phyloP scores from a whole-genome alignment of 2,888 invertebrate species.

The Tenthredo notha region DNA sequence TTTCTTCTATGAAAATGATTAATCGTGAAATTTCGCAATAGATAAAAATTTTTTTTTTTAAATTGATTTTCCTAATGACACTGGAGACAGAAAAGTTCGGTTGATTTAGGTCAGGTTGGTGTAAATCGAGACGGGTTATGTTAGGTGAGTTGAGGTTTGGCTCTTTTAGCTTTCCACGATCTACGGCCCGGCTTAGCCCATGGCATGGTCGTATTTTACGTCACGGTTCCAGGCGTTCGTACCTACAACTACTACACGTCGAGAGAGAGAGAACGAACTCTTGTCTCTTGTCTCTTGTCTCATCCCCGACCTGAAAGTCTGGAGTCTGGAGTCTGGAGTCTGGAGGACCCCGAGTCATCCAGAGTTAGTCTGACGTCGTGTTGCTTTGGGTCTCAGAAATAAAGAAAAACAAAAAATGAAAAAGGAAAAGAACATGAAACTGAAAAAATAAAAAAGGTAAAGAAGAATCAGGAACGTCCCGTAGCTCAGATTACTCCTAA shows the following conservation, averaged over 20 bases:
- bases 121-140: not conserved
- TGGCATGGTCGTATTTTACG: constrained; percentile 71
- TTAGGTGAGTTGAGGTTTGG: constrained; percentile 51
- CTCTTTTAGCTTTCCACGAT: constrained; percentile 69
- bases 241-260: constrained; percentile 3
- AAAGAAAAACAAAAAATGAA: not conserved
- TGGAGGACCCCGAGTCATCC: constrained; percentile 28
- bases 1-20: not conserved
- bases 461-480: not conserved
- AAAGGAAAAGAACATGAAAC: not conserved
- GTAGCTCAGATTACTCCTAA: constrained; percentile 41
- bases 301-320: constrained; percentile 52
- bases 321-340: constrained; percentile 40
- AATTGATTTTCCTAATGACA: not conserved
- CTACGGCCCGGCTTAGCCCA: constrained; percentile 71
- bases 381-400: not conserved
- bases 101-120: constrained; percentile 13
- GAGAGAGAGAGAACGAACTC: not conserved
- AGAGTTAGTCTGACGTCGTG: constrained; percentile 22
- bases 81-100: not conserved
- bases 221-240: constrained; percentile 7
- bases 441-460: not conserved
- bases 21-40: not conserved
- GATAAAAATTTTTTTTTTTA: not conserved
- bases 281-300: constrained; percentile 33